A percentile compares a stretch with the other conserved stretches of the same genome.
Evolutionary conservation across 2,797 vertebrate genomes (phyloP).

Genomic region (Diglossa cyanea): DNA sequence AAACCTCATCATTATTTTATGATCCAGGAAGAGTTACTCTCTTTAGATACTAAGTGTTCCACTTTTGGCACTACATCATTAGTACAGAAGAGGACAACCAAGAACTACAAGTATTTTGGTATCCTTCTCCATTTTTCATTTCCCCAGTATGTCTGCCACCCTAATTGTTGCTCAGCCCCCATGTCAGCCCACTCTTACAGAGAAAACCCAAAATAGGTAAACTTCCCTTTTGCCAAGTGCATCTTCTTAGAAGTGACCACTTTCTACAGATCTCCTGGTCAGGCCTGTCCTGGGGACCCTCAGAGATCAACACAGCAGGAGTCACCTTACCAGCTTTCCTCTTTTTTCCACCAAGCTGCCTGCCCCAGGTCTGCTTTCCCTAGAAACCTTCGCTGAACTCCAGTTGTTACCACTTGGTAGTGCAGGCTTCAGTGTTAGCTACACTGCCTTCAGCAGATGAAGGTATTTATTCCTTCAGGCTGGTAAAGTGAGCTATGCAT

Average conservation of each 20-base stretch:
- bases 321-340: not conserved
- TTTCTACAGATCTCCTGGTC: not conserved
- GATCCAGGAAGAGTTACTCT: not conserved
- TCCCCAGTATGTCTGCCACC: not conserved
- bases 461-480: not conserved
- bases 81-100: not conserved
- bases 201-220: not conserved
- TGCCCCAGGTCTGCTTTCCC: not conserved
- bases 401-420: too few relatives aligned
- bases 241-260: not conserved
- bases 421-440: not conserved
- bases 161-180: fast-evolving
- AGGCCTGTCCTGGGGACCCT: not conserved
- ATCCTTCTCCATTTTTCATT: not conserved
- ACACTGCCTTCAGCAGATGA: not conserved
- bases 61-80: not conserved
- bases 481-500: not conserved
- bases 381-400: not conserved
- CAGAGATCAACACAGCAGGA: not conserved
- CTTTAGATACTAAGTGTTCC: not conserved
- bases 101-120: not conserved
- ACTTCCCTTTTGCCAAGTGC: not conserved
- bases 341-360: not conserved
- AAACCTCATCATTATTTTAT: not conserved
- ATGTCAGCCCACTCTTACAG: not conserved